phyloP scores from a whole-genome alignment of 2,797 vertebrate genomes.

The Micrastur ruficollis region DNA sequence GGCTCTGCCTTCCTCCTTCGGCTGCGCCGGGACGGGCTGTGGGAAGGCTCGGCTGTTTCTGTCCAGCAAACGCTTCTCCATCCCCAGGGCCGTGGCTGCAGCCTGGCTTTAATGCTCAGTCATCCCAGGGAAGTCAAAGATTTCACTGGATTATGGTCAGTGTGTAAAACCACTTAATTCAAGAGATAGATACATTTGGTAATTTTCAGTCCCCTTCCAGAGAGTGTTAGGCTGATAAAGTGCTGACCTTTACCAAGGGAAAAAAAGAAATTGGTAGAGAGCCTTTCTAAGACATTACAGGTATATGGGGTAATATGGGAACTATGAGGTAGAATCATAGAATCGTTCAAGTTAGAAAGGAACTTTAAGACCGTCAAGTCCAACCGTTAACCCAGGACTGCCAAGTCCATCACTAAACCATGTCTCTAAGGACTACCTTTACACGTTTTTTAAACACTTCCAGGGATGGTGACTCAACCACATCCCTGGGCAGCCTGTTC shows the following conservation, averaged over 20 bases:
- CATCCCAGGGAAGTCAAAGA: neutral
- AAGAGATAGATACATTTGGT: neutral
- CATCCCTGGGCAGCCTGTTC: too few relatives aligned
- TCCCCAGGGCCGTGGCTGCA: rapidly evolving
- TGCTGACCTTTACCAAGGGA: neutral
- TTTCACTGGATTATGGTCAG: neutral
- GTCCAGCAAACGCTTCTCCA: neutral
- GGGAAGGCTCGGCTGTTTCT: neutral
- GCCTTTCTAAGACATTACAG: neutral
- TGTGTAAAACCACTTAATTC: neutral
- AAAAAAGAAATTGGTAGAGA: neutral
- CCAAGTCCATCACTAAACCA: too few relatives aligned
- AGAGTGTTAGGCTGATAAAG: neutral
- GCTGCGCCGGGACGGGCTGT: rapidly evolving
- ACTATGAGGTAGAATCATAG: neutral
- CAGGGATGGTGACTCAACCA: too few relatives aligned
- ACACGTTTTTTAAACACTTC: too few relatives aligned
- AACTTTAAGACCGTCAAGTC: too few relatives aligned
- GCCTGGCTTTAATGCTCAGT: neutral
- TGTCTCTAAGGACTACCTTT: too few relatives aligned
- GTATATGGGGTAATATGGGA: neutral
- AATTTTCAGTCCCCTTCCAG: neutral
- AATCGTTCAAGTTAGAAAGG: too few relatives aligned
- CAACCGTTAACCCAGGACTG: too few relatives aligned
- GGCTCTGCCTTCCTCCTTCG: neutral